Evolutionary conservation across 2,113 vertebrate genomes (phyloP).

Genomic region (Genyomyrus donnyi): DNA sequence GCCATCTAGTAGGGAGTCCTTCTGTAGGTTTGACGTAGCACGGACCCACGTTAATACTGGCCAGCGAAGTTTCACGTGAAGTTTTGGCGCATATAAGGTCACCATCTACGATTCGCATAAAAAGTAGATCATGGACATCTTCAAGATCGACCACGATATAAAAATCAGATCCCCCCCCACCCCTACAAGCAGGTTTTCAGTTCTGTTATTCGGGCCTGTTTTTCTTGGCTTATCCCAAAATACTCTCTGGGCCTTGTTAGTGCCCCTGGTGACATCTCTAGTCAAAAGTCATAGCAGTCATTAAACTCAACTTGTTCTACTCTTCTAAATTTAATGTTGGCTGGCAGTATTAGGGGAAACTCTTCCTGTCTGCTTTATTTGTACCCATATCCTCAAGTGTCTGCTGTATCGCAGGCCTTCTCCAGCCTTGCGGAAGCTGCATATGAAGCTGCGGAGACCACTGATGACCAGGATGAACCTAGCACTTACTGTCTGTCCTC

Average conservation of each 20-base stretch:
- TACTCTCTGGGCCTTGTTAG: background rate
- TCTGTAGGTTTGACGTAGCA: background rate
- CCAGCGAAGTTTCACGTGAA: background rate
- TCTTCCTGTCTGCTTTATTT: background rate
- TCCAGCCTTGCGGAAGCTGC: constrained; percentile 94
- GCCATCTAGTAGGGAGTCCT: background rate
- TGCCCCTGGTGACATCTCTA: background rate
- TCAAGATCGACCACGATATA: background rate
- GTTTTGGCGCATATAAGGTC: background rate
- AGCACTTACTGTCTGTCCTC: constrained; percentile 92
- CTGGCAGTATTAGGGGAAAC: too few relatives aligned
- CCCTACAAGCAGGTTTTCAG: background rate
- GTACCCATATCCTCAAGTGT: background rate
- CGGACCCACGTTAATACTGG: background rate
- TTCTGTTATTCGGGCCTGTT: background rate
- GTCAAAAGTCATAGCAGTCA: background rate
- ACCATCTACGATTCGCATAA: background rate
- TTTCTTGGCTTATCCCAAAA: background rate
- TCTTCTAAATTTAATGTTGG: background rate
- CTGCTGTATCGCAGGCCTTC: constrained; percentile 71
- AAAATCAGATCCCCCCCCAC: background rate
- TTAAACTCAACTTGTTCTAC: background rate
- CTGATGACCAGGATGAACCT: constrained; percentile 92
- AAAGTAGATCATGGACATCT: background rate
- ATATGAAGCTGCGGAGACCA: constrained; percentile 91